phyloP scores from a whole-genome alignment of 1,140 invertebrate species.

The Brachionus asplanchnoidis region DNA sequence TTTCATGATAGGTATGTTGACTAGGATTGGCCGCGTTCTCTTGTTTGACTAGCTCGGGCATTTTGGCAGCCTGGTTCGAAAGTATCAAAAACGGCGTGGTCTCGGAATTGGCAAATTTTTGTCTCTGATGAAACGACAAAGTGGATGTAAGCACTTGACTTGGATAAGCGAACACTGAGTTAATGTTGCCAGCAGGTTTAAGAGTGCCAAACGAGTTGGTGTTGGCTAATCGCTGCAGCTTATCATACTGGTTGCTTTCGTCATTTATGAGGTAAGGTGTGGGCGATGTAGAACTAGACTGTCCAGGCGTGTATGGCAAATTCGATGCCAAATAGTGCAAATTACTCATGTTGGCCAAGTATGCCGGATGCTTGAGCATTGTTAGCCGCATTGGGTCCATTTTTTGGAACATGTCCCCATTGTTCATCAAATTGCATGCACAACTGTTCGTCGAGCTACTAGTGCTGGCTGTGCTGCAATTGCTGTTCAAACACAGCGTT shows the following conservation, averaged over 20 bases:
- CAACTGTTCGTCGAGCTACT: constrained; percentile 14
- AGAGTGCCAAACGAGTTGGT: background rate
- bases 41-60: constrained; percentile 1
- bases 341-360: background rate
- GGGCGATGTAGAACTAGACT: background rate
- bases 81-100: constrained; percentile 10
- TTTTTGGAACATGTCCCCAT: background rate
- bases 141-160: background rate
- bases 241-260: background rate
- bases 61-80: background rate
- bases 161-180: background rate
- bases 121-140: constrained; percentile 3
- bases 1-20: constrained; percentile 36
- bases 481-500: constrained; percentile 6
- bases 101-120: background rate
- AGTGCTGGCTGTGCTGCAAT: constrained; percentile 8
- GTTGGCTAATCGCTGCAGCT: background rate
- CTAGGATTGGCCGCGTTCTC: background rate
- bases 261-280: background rate
- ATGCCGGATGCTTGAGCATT: background rate
- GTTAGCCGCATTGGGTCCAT: constrained; percentile 1
- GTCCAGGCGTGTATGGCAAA: background rate
- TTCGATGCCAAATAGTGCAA: constrained; percentile 12
- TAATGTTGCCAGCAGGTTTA: background rate
- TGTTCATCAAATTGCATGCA: background rate